Evolutionary conservation across 2,888 invertebrate genomes (phyloP).

Genomic region (Nasonovia ribisnigri): DNA sequence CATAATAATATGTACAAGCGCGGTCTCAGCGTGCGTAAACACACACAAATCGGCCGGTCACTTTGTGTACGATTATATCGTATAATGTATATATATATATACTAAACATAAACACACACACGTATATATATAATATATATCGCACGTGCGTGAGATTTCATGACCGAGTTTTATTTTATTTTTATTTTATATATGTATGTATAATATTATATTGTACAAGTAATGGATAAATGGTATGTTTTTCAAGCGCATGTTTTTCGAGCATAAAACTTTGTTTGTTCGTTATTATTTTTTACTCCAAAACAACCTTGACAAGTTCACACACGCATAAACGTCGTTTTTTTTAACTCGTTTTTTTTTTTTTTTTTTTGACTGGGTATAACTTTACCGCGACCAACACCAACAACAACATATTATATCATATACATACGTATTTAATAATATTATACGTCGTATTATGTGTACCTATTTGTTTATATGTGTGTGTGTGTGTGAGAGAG

Average conservation of each 20-base stretch:
- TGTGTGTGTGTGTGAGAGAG: background rate
- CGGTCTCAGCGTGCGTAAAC: background rate
- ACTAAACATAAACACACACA: no score
- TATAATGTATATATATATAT: background rate
- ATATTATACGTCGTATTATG: background rate
- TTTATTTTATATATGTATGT: no score
- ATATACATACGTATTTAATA: background rate
- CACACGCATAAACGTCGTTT: slow-evolving; percentile 7
- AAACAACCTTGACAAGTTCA: slow-evolving; percentile 27
- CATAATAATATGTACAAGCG: background rate
- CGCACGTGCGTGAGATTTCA: slow-evolving; percentile 31
- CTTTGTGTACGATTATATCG: background rate
- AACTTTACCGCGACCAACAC: background rate
- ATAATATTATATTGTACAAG: no score
- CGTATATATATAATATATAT: background rate
- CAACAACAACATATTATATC: background rate
- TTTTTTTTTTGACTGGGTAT: background rate
- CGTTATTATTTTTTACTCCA: background rate
- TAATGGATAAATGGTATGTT: background rate
- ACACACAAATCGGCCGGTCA: background rate
- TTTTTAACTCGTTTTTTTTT: background rate
- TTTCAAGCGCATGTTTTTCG: background rate
- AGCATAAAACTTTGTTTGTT: slow-evolving; percentile 19
- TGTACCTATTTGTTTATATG: background rate
- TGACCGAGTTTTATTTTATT: background rate